Base-by-base conservation (phyloP, 2,113 vertebrate species). In the Micronycteris hirsuta region DNA sequence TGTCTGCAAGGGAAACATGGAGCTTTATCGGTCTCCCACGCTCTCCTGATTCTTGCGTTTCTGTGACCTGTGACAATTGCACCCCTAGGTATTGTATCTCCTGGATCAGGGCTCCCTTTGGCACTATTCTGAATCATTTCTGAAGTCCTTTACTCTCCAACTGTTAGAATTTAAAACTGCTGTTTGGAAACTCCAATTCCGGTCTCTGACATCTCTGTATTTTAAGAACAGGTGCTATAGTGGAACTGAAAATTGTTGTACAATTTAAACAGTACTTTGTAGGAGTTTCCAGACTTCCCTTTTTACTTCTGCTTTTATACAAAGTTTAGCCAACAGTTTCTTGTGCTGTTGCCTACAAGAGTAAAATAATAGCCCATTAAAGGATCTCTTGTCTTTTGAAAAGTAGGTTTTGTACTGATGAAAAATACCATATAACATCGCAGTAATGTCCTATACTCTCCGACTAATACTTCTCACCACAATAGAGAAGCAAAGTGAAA, bases 181-280 rank as follows among this genome's bases (percentile, higher is more conserved):
- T 94, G 8, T 70, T 97, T 89, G 61, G 43, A 86, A 24, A 47
- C 43, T 91, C 24, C 33, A 80, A 45, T 94, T 96, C 49, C 15
- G 82, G 94, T 95, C 43, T 77, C 58, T 2, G 41, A 94, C 54
- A 49, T 9, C 41, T 71, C 86, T 67, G 4, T 94, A 85, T 95
- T 82, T 92, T 77, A 77, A 63, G 28, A 68, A 26, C 8, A 19
- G 97, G 80, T 80, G 86, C 73, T 89, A 22, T 86, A 86, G 43
- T 65, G 8, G 52, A 93, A 95, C 54, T 76, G 6, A 80, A 93
- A 89, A 95, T 86, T 85, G 38, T 49, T 86, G 43, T 7, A 41
- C n/a, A 56, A 92, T 96, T 97, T 91, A 85, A 92, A 92, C 43
- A 20, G 88, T 13, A 31, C 20, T 95, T 96, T 47, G 41, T 14